Conservation (phyloP, 37 sponge, comb jelly and placozoan genomes). For the Halisarca cf. caerulea region DNA sequence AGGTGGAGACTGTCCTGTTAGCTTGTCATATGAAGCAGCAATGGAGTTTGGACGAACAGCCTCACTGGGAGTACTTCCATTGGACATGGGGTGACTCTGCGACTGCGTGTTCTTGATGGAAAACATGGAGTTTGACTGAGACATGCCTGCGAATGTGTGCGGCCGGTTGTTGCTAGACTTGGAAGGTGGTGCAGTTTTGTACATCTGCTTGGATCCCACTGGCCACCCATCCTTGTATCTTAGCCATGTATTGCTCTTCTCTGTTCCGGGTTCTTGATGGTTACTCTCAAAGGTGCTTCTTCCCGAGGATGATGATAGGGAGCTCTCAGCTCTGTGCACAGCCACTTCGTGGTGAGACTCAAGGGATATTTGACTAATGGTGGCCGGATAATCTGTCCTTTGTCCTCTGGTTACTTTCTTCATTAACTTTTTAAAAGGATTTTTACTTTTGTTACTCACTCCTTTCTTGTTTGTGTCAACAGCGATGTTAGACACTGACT, state of each 20-base stretch:
- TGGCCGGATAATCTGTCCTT: neutral
- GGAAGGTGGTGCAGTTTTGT: neutral
- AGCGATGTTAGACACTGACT: constrained; percentile 16
- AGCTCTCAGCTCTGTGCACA: neutral
- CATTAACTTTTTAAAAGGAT: neutral
- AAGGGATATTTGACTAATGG: neutral
- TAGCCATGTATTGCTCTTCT: neutral
- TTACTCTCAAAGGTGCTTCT: neutral
- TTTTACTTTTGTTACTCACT: neutral
- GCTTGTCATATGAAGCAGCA: constrained; percentile 2
- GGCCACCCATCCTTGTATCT: neutral
- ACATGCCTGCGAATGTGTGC: neutral
- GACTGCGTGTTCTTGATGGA: neutral
- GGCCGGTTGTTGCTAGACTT: neutral
- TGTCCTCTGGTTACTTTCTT: neutral
- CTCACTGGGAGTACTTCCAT: neutral
- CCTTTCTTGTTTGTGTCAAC: neutral
- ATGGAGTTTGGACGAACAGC: constrained; percentile 11
- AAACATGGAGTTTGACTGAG: constrained; percentile 20
- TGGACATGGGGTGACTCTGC: neutral
- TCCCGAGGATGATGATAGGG: neutral
- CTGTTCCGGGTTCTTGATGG: neutral
- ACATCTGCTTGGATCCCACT: too few relatives aligned
- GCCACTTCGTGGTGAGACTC: neutral
- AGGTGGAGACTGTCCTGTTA: neutral